Base-by-base conservation (phyloP, 2,888 invertebrate species). In the Uloborus plumipes region DNA sequence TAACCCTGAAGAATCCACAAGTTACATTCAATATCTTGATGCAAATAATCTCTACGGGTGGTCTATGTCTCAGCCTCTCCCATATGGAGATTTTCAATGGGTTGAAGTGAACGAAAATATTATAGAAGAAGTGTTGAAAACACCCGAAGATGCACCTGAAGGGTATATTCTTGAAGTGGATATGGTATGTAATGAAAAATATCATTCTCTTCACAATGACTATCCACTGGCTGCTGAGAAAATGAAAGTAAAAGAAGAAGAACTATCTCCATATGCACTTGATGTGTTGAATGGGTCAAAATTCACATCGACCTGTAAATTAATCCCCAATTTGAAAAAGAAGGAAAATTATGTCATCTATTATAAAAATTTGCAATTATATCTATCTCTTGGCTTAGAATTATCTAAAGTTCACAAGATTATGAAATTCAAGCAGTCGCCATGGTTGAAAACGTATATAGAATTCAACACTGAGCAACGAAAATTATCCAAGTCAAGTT, bases 391-490 rank as follows among this genome's bases (percentile, higher is more conserved):
- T 11, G 87, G 87, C 22, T 76, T 87, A 72, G 73, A 83, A 73
- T 50, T 87, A 0, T 84, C 51, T 9, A 85, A 86, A 74, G 82
- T 88, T 14, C 87, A 87, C 73, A 31, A 69, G 70, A 72, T 84
- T 26, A 22, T 87, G 18, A 55, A 78, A 73, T 87, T 87, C 77
- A 22, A 70, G 26, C 85, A 88, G 72, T 31, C 31, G 16, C 66
- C 82, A 0, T 89, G 88, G 88, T 84, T 89, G 53, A 87, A 88
- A 76, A 62, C 85, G 0, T 89, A 89, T 77, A 88, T 88, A 0
- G 83, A 87, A n/a, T 85, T 88, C 3, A 87, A 87, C 80, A 87
- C 86, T 6, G 83, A 77, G 64, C 86, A 18, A 84, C 55, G 88
- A 13, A 87, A 86, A 85, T 50, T 85, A n/a, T 88, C 88, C 6